phyloP scores from a whole-genome alignment of 2,797 vertebrate genomes.

The Rhinoraja longicauda region DNA sequence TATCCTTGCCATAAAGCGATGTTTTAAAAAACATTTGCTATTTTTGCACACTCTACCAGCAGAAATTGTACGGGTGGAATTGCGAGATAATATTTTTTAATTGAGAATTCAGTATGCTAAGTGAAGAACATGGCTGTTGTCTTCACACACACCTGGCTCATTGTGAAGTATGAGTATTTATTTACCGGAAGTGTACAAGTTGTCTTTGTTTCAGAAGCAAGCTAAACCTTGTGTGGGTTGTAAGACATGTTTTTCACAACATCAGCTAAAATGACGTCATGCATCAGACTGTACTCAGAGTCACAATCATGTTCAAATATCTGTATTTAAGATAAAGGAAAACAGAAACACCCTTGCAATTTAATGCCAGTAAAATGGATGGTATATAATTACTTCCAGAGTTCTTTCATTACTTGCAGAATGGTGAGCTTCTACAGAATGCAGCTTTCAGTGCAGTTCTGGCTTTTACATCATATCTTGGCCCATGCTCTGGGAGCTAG shows the following conservation, averaged over 20 bases:
- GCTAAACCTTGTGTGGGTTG: neutral
- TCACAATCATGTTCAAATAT: constrained; percentile 27
- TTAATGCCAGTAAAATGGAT: constrained; percentile 34
- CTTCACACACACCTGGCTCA: neutral
- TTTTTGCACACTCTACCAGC: neutral
- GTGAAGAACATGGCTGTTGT: neutral
- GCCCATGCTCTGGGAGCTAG: neutral
- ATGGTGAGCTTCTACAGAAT: neutral
- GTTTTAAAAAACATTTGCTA: too few species aligned
- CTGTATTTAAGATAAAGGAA: constrained; percentile 30
- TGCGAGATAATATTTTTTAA: neutral
- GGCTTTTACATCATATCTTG: neutral
- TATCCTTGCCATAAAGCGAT: neutral
- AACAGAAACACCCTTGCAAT: constrained; percentile 27
- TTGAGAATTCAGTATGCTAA: neutral
- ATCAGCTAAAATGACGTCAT: constrained; percentile 17
- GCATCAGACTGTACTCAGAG: neutral
- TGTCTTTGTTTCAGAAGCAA: neutral
- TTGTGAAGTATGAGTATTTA: neutral
- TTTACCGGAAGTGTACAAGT: too few species aligned
- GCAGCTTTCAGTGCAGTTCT: constrained; percentile 8
- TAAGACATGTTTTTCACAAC: neutral
- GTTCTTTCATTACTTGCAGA: neutral
- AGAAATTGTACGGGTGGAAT: neutral
- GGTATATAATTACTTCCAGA: constrained; percentile 35